phyloP scores from a whole-genome alignment of 2,113 vertebrate species.

The Pollimyrus isidori region DNA sequence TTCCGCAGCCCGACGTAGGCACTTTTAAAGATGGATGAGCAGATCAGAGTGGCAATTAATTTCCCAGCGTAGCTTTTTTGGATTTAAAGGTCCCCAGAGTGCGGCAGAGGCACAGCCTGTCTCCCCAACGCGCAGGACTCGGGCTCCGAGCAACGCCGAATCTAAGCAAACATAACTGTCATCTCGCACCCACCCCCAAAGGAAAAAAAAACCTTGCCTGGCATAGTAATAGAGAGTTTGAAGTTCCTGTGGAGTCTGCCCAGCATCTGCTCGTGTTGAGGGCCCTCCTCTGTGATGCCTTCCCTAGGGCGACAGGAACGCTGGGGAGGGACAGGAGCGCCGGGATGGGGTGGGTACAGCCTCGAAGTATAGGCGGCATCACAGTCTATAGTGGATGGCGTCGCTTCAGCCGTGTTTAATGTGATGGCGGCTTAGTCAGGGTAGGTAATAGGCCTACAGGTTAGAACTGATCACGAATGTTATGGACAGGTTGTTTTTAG shows the following conservation, averaged over 20 bases:
- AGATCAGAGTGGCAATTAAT: slow-evolving; percentile 77
- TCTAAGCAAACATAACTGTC: slow-evolving; percentile 61
- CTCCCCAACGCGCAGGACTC: slow-evolving; percentile 68
- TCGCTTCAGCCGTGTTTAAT: neutral
- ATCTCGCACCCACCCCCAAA: slow-evolving; percentile 21
- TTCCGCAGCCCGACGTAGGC: slow-evolving; percentile 39
- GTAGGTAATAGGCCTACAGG: neutral
- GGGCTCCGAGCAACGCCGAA: slow-evolving; percentile 41
- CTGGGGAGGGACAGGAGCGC: neutral
- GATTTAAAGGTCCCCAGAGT: slow-evolving; percentile 71
- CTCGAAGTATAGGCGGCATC: neutral
- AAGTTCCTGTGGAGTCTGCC: slow-evolving; percentile 68
- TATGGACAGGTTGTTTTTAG: neutral
- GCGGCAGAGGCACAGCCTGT: slow-evolving; percentile 58
- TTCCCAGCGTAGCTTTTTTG: slow-evolving; percentile 63
- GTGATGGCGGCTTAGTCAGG: neutral
- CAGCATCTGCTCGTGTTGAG: slow-evolving; percentile 65
- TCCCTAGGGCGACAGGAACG: neutral
- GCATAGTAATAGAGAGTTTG: slow-evolving; percentile 82
- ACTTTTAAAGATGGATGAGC: slow-evolving; percentile 72
- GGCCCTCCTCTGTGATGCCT: slow-evolving; percentile 32
- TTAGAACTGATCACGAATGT: neutral
- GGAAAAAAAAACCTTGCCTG: slow-evolving; percentile 48
- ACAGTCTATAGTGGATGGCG: neutral
- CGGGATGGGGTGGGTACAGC: neutral